Base-by-base conservation (phyloP, 2,113 vertebrate species). In the Morone saxatilis region DNA sequence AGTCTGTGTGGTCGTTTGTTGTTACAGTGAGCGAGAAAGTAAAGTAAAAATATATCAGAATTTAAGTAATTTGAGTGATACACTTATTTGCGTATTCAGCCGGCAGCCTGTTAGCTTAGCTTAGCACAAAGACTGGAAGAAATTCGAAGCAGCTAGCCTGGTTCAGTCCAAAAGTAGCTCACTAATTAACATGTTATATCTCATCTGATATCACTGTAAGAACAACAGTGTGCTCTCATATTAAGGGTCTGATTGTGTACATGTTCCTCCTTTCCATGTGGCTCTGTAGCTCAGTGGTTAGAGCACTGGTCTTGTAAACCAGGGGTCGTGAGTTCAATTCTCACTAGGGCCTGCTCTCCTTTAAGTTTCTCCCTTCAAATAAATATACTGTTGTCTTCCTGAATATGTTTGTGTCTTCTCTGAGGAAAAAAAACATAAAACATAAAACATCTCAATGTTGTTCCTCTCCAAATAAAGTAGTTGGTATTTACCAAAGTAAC, bases 281-380 rank as follows among this genome's bases (percentile, higher is more conserved):
- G 53, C 53, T 22, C 53, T 56, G 22, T 56, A 56, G 53, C 53
- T 57, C 54, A 57, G 54, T 57, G 54, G 54, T 57, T 25, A 57
- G n/a, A 25, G n/a, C 11, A 56, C 54, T 56, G 54, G 54, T 13
- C 54, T 56, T 56, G n/a, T 56, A 25, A 56, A 56, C 4, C n/a
- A 25, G 54, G 54, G 54, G 11, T 25, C 4, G n/a, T 25, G 54
- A 56, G n/a, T 56, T 56, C 4, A 6, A 56, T 25, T 4, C 54
- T 25, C n/a, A 22, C n/a, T 56, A 56, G n/a, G 11, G 54, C n/a
- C n/a, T 25, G 31, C 31, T 31, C 31, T 31, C 31, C 31, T 31
- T 31, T 31, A 31, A 4, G 3, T 10, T 3, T 2, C 10, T n/a
- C 8, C 10, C 53, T 54, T 54, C 10, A n/a, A 31, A 4, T 31